Evolutionary conservation across 2,888 invertebrate species (phyloP), one percentile per base, ranked within the genome.

Genomic region (Zygothrica quintamaculata): DNA sequence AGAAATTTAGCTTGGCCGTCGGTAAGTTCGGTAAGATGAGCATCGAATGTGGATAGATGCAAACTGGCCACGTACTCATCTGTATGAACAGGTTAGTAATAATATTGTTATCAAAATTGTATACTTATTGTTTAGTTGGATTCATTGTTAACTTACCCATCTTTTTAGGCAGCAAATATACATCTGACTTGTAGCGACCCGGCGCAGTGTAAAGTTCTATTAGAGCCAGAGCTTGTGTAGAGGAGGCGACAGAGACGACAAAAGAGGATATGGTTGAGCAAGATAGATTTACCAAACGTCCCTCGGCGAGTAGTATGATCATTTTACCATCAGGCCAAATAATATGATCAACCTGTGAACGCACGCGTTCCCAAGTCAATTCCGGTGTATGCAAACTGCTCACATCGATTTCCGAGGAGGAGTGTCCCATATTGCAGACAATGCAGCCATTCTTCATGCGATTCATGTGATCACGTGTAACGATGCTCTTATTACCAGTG

Each of bases 41-140:
- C 98, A 92, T 98, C 98, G 91, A 99, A 99, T 3, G 97, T 97
- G 1, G 98, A 96, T 84, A 99, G 92, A 92, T 99, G 98, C 12
- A 99, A 93, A 73, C 97, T 97, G 3, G 99, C 98, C 4, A 99
- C 98, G 90, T 98, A 98, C 88, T 99, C 99, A 92, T 99, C 98
- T 96, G 8, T 1, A n/a, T 9, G 5, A 3, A 6, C 15, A 3
- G 13, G 1, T 16, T 26, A 11, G 11, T 0, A 1, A 36, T 25
- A n/a, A 29, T 29, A 29, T 29, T 29, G n/a, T n/a, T n/a, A n/a
- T n/a, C n/a, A n/a, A n/a, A n/a, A n/a, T n/a, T n/a, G n/a, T n/a
- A n/a, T n/a, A n/a, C n/a, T n/a, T n/a, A n/a, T n/a, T n/a, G n/a
- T 26, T 26, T 26, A 26, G 26, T 26, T 26, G 26, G n/a, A n/a